A percentile compares a stretch with the other conserved stretches of the same genome.
These are phyloP conservation scores for Gymnoscopelus braueri DNA, from an alignment of 2,797 vertebrate species.

Conservation along the genomic window DNA sequence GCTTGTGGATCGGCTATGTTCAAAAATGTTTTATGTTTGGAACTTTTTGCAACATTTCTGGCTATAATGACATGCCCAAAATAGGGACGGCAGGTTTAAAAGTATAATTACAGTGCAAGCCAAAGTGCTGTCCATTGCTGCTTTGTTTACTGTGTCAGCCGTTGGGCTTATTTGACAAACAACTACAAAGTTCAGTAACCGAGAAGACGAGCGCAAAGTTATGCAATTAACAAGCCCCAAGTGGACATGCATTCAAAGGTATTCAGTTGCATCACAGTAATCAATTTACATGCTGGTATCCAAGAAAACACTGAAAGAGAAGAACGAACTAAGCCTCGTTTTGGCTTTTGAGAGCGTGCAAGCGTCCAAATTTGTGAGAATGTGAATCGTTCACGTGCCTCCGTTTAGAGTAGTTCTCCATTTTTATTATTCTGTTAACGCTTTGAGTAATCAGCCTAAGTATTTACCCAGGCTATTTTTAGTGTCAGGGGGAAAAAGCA, in stretches of 20 bases:
- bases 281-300: constrained; percentile 46
- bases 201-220: constrained; percentile 66
- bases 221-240: constrained; percentile 68
- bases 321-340: constrained; percentile 15
- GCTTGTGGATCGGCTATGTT: too few species aligned
- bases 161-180: constrained; percentile 38
- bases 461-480: constrained; percentile 87
- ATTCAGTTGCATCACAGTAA: constrained; percentile 66
- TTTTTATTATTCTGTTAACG: constrained; percentile 77
- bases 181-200: constrained; percentile 54
- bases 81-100: too few species aligned
- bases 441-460: constrained; percentile 77
- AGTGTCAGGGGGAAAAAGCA: constrained; percentile 76
- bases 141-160: constrained; percentile 51
- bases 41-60: too few species aligned
- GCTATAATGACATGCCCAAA: too few species aligned
- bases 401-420: constrained; percentile 39
- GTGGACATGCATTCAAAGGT: constrained; percentile 70
- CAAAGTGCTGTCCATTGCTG: constrained; percentile 15
- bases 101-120: too few species aligned
- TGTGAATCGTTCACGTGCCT: constrained; percentile 22
- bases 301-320: constrained; percentile 31
- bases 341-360: constrained; percentile 6
- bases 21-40: too few species aligned
- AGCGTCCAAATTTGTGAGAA: neutral